Base-by-base conservation (phyloP, 2,888 invertebrate genomes). In the Electrophaes corylata region DNA sequence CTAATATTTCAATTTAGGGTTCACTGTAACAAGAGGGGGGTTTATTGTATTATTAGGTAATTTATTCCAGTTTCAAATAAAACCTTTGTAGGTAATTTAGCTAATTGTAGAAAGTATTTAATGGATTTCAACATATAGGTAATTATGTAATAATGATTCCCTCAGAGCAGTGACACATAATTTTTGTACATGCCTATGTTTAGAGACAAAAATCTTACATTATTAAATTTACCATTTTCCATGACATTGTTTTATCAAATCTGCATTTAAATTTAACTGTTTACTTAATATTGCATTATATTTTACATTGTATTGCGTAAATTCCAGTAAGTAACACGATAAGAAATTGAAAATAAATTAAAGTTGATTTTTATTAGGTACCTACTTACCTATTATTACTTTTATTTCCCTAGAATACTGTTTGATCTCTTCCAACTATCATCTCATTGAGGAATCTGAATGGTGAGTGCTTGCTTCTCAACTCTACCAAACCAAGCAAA, bases 311-410 rank as follows among this genome's bases (percentile, higher is more conserved):
- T 90, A 90, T 84, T 87, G 84, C 84, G 72, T 88, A 87, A 90
- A 88, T 89, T 90, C 88, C 87, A 84, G 75, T 84, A 86, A 83
- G 75, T 84, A 86, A 83, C 81, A 80, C 78, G 80, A 78, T 86
- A 86, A 84, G 81, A 85, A 86, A 83, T 83, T 85, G 80, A 84
- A 76, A 89, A 86, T 90, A 88, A 89, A 91, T 84, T 89, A 79
- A 88, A 90, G 90, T 91, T 91, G 91, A 89, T 91, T 91, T 91
- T 88, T 83, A 72, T 29, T n/a, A n/a, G n/a, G n/a, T n/a, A n/a
- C n/a, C n/a, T n/a, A n/a, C n/a, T n/a, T 6, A 4, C 6, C 8
- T 1, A 29, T 29, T 29, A 10, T 29, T 10, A 10, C n/a, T n/a
- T 10, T 29, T 29, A 8, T 29, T 10, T 29, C 26, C 26, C 10